Percentiles rank a stretch among this genome's conserved stretches.
Conservation (phyloP, 1,140 invertebrate species). For the Euura lappo region DNA sequence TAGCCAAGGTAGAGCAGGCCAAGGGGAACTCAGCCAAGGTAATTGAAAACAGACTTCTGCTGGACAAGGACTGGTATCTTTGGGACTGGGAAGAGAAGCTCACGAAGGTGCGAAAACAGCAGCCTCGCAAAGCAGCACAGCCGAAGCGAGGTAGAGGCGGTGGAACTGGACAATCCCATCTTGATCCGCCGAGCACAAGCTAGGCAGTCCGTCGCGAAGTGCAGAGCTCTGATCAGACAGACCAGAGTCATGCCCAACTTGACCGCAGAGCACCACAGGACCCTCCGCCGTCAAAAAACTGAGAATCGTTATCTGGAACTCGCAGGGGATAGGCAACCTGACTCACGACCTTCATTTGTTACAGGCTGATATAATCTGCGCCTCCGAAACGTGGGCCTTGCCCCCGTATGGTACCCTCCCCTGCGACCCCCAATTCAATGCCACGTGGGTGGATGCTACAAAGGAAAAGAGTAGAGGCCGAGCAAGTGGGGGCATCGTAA, state of each 20-base stretch:
- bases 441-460: too few species aligned
- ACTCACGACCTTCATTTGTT: not conserved
- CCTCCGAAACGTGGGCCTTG: conserved; percentile 13
- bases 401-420: not conserved
- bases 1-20: too few species aligned
- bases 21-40: not conserved
- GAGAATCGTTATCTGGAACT: conserved; percentile 9
- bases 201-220: too few species aligned
- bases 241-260: too few species aligned
- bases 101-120: too few species aligned
- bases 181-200: too few species aligned
- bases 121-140: too few species aligned
- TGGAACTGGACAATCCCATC: too few species aligned
- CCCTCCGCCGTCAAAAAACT: conserved; percentile 12
- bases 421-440: too few species aligned
- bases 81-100: not conserved
- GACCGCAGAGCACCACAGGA: not conserved
- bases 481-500: conserved; percentile 12
- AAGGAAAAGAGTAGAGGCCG: conserved; percentile 10
- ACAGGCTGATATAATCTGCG: conserved; percentile 5
- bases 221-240: too few species aligned
- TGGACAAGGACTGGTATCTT: not conserved
- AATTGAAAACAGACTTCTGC: not conserved
- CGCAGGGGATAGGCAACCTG: conserved; percentile 8
- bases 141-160: too few species aligned